Evolutionary conservation across 2,888 invertebrate species (phyloP).

Genomic region (Amiota minor): DNA sequence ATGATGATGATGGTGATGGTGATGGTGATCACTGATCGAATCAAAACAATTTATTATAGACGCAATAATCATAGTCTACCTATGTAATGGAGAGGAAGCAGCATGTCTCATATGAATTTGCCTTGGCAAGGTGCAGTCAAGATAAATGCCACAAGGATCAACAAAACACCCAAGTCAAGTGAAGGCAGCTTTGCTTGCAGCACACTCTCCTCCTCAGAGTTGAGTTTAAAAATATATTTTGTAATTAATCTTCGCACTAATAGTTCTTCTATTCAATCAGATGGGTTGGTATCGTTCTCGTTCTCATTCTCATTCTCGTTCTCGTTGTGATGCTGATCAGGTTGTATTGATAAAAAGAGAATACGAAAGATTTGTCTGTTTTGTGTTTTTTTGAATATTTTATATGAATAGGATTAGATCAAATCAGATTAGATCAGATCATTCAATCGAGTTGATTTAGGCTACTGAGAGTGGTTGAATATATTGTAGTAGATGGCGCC

Average conservation of each 20-base stretch:
- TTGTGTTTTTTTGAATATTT: too few species aligned
- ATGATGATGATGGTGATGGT: background rate
- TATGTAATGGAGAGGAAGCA: background rate
- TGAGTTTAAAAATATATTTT: conserved; percentile 11
- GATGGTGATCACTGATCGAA: background rate
- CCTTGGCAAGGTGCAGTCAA: conserved; percentile 16
- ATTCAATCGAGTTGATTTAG: too few species aligned
- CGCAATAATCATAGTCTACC: too few species aligned
- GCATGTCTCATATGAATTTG: background rate
- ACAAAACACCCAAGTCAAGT: conserved; percentile 7
- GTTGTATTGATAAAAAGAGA: too few species aligned
- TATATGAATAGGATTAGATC: too few species aligned
- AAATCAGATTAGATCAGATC: too few species aligned
- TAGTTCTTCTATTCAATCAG: conserved; percentile 19
- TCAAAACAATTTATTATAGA: background rate
- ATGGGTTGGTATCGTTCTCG: background rate
- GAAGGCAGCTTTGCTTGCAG: conserved; percentile 47
- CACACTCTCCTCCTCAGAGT: too few species aligned
- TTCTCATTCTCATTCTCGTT: too few species aligned
- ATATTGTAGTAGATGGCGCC: too few species aligned
- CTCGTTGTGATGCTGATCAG: background rate
- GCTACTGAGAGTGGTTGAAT: too few species aligned
- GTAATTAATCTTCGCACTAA: conserved; percentile 70
- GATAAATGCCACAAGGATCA: conserved; percentile 10
- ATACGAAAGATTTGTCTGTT: too few species aligned